Conservation (phyloP, 2,797 vertebrate genomes). For the Rhinella marina region DNA sequence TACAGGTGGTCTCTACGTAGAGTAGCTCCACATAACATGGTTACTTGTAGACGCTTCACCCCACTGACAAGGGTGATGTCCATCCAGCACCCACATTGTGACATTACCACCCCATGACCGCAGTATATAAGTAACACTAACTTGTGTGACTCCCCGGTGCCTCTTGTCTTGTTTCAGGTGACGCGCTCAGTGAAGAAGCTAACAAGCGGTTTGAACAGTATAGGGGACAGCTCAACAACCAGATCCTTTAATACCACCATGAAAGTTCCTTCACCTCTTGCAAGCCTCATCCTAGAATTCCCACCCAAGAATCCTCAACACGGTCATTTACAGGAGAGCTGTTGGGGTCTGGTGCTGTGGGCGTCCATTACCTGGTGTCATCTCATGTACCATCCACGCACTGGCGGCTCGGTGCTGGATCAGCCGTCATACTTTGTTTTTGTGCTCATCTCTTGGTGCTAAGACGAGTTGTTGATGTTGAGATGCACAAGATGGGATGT, state of each 20-base stretch:
- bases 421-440: background rate
- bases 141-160: background rate
- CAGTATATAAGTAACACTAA: background rate
- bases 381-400: background rate
- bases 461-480: background rate
- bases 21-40: too few relatives aligned
- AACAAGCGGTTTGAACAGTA: constrained; percentile 92
- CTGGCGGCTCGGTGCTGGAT: too few relatives aligned
- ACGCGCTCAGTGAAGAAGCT: constrained; percentile 93
- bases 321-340: background rate
- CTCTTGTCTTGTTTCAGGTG: constrained; percentile 74
- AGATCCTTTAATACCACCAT: constrained; percentile 74
- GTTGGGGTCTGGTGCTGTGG: background rate
- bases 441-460: background rate
- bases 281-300: too few relatives aligned
- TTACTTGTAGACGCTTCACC: too few relatives aligned
- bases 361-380: background rate
- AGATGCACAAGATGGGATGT: background rate
- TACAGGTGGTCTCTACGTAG: too few relatives aligned
- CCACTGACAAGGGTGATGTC: too few relatives aligned
- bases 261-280: background rate
- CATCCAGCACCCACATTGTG: too few relatives aligned
- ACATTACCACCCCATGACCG: too few relatives aligned
- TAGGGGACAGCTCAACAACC: constrained; percentile 94
- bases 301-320: background rate